phyloP scores from a whole-genome alignment of 2,113 vertebrate species.

The Leptodactylus fuscus region DNA sequence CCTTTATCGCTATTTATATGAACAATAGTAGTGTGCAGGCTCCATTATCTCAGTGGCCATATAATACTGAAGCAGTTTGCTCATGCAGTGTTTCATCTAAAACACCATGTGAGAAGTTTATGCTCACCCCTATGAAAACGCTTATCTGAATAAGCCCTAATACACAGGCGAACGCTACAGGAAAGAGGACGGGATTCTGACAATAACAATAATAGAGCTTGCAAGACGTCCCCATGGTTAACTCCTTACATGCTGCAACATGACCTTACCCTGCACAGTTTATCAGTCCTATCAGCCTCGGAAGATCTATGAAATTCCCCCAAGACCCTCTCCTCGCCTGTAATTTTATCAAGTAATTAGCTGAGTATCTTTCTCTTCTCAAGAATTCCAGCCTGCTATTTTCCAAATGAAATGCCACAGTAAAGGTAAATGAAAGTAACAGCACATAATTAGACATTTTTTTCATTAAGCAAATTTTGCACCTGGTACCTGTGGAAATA shows the following conservation, averaged over 20 bases:
- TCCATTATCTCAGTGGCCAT: conserved; percentile 13
- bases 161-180: background rate
- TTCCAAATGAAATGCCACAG: conserved; percentile 55
- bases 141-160: conserved; percentile 16
- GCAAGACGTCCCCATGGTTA: background rate
- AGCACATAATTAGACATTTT: conserved; percentile 78
- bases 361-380: conserved; percentile 72
- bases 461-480: conserved; percentile 86
- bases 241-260: background rate
- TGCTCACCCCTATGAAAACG: background rate
- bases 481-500: conserved; percentile 88
- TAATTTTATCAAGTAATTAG: conserved; percentile 78
- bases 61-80: background rate
- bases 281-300: background rate
- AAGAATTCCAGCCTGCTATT: conserved; percentile 60
- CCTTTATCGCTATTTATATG: conserved; percentile 6
- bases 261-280: background rate
- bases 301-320: background rate
- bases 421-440: conserved; percentile 57
- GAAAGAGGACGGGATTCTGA: background rate
- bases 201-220: background rate
- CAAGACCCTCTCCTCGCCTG: background rate
- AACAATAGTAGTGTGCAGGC: conserved; percentile 1
- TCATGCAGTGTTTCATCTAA: conserved; percentile 16
- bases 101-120: conserved; percentile 18